Evolutionary conservation across 2,797 vertebrate genomes (phyloP), one percentile per base, ranked within the genome.

Genomic region (Sylvia borin): DNA sequence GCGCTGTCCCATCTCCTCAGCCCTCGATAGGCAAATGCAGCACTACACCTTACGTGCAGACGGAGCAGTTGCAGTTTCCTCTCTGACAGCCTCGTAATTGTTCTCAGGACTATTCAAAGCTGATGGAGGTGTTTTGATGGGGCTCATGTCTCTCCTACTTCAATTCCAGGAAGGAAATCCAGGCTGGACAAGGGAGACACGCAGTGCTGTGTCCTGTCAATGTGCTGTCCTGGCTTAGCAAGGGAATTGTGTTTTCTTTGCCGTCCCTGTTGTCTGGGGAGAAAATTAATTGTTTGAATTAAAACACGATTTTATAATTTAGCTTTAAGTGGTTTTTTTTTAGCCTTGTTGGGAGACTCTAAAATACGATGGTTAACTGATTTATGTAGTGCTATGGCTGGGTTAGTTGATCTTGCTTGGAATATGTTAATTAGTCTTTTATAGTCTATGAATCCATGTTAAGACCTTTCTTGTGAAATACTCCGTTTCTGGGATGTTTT

Each of bases 11-110:
- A 0, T 21, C 36, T 68, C 11, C 32, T 21, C 43, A 10, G 0
- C 40, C 48, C 55, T 26, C 48, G 1, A 1, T 4, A 5, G 57
- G 9, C 26, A 4, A 7, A 45, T 31, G 15, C 54, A 54, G 13
- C 24, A 0, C 55, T 38, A 2, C 40, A 11, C 15, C 55, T 43
- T 34, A 1, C 0, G 5, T 26, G 64, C 43, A 20, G 8, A 54
- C 36, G 38, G 11, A 18, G 19, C 48, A 16, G 18, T n/a, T 65
- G 4, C 3, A 10, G 32, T 58, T 93, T 86, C 36, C 51, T 45
- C 20, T 29, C 70, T 9, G 21, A 2, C 32, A 45, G 34, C 50
- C 53, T 88, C 2, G 0, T 36, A 20, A 25, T 50, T 81, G 54
- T 61, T 81, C 62, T 72, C 25, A 51, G 73, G 16, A 18, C 70